phyloP scores from a whole-genome alignment of 1,140 invertebrate species.

The Panagrolaimus sp. region DNA sequence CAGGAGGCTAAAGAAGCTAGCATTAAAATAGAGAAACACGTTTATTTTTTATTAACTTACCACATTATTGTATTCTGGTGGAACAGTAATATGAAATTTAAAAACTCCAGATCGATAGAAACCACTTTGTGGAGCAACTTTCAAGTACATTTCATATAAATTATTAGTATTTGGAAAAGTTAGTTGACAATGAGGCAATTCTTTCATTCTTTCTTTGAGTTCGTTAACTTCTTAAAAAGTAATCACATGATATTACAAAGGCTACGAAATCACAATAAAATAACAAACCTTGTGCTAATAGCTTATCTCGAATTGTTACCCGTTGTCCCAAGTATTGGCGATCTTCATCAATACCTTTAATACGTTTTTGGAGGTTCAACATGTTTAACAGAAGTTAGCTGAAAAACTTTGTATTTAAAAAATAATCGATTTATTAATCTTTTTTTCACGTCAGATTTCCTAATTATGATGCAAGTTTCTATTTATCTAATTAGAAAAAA shows the following conservation, averaged over 20 bases:
- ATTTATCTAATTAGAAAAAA: neutral
- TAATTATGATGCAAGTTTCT: neutral
- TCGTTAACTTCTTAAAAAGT: conserved; percentile 71
- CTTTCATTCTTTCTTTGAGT: conserved; percentile 72
- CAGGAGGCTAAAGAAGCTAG: conserved; percentile 71
- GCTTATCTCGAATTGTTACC: conserved; percentile 75
- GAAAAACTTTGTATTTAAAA: neutral
- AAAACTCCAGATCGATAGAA: conserved; percentile 80
- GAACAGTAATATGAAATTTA: conserved; percentile 75
- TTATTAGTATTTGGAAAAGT: conserved; percentile 72
- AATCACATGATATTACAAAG: conserved; percentile 20
- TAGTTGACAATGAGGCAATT: conserved; percentile 71
- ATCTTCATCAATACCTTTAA: conserved; percentile 49
- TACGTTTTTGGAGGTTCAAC: conserved; percentile 66
- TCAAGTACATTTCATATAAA: conserved; percentile 73
- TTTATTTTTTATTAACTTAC: conserved; percentile 66
- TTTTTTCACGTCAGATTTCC: neutral
- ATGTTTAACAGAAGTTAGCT: conserved; percentile 65
- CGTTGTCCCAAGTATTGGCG: conserved; percentile 58
- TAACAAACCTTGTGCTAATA: conserved; percentile 70
- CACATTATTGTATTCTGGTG: conserved; percentile 90
- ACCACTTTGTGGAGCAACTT: conserved; percentile 77
- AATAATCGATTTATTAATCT: too few relatives aligned
- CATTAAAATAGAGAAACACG: neutral
- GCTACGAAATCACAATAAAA: conserved; percentile 19